These are phyloP conservation scores for Pecten maximus DNA, from an alignment of 2,888 invertebrate genomes.

Conservation along the genomic window DNA sequence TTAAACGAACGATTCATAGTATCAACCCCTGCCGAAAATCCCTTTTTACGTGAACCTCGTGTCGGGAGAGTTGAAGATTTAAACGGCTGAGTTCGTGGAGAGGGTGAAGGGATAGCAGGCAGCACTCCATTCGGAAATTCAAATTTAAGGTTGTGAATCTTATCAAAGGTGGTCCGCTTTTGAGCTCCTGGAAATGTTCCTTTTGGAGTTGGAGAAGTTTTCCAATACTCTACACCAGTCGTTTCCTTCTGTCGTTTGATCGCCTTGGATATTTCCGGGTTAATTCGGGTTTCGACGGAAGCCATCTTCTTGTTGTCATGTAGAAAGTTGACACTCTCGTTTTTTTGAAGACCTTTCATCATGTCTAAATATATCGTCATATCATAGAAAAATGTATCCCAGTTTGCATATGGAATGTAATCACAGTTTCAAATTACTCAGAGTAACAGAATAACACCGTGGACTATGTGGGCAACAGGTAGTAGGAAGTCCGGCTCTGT, in stretches of 20 bases:
- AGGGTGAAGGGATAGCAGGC: conserved; percentile 31
- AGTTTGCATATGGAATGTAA: neutral
- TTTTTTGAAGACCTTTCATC: conserved; percentile 33
- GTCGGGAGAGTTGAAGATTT: neutral
- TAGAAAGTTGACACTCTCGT: neutral
- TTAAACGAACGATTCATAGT: conserved; percentile 40
- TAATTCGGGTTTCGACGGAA: neutral
- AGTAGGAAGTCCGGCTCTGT: neutral
- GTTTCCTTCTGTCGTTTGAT: conserved; percentile 48
- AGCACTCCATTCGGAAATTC: conserved; percentile 46
- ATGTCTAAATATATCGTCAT: neutral
- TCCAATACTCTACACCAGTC: conserved; percentile 42
- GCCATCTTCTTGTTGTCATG: neutral
- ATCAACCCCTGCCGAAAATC: conserved; percentile 29
- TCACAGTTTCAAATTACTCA: neutral
- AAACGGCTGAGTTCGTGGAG: neutral
- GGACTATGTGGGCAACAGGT: neutral
- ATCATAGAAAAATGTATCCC: neutral
- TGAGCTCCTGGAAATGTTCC: neutral
- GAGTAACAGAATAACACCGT: neutral
- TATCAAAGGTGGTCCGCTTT: conserved; percentile 21
- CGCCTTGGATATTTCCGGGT: conserved; percentile 48
- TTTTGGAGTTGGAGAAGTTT: neutral
- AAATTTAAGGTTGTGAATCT: conserved; percentile 45
- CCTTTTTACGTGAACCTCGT: conserved; percentile 17